Percentiles rank a stretch among this genome's conserved stretches.
phyloP scores from a whole-genome alignment of 2,113 vertebrate genomes.

The Petroica traversi region DNA sequence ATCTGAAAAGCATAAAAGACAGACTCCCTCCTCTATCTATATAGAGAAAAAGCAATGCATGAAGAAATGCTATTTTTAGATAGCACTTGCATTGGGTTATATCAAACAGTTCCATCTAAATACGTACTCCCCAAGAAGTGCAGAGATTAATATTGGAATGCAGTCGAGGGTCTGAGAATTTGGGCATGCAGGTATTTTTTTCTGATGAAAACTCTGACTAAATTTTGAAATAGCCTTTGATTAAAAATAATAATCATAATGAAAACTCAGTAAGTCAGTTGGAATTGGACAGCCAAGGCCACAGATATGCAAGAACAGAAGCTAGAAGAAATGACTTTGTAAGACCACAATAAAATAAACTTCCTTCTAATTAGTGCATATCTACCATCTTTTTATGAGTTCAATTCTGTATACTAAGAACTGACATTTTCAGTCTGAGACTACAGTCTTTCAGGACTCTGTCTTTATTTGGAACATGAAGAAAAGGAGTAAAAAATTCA shows the following conservation, averaged over 20 bases:
- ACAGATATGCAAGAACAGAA: accelerated
- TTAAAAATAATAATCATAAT: accelerated
- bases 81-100: background rate
- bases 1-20: conserved; percentile 5
- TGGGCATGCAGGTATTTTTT: background rate
- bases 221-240: background rate
- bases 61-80: background rate
- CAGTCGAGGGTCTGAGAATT: background rate
- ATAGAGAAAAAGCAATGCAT: background rate
- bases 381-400: background rate
- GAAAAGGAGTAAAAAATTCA: background rate
- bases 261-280: background rate
- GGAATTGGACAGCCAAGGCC: background rate
- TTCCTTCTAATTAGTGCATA: background rate
- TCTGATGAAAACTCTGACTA: background rate
- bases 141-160: background rate
- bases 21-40: background rate
- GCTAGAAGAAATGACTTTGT: background rate
- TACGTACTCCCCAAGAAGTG: background rate
- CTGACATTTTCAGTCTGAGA: background rate
- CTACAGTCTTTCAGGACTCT: background rate
- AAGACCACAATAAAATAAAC: background rate
- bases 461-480: background rate
- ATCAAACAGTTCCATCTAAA: background rate
- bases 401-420: background rate